A percentile compares a stretch with the other conserved stretches of the same genome.
Evolutionary conservation across 2,888 invertebrate species (phyloP).

Genomic region (Melanostoma scalare): DNA sequence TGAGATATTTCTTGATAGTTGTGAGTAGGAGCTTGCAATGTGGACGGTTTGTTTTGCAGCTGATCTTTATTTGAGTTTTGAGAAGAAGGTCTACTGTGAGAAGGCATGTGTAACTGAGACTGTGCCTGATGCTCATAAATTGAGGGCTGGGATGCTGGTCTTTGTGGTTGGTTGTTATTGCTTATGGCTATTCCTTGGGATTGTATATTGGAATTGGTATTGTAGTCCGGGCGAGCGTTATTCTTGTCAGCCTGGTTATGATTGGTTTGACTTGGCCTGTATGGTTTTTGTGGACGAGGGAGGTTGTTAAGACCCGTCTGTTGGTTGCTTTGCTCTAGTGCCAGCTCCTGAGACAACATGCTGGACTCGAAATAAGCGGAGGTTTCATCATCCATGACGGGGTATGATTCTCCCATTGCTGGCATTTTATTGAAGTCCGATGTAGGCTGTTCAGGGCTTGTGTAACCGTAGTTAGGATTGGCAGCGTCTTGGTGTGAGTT

Average conservation of each 20-base stretch:
- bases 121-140: slow-evolving; percentile 39
- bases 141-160: slow-evolving; percentile 73
- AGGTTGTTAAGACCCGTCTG: slow-evolving; percentile 35
- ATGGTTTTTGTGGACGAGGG: background rate
- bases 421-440: slow-evolving; percentile 81
- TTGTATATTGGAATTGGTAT: background rate
- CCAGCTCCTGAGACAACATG: slow-evolving; percentile 70
- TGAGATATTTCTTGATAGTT: slow-evolving; percentile 40
- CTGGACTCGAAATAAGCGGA: slow-evolving; percentile 63
- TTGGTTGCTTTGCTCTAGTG: slow-evolving; percentile 57
- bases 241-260: slow-evolving; percentile 28
- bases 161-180: slow-evolving; percentile 15
- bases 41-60: slow-evolving; percentile 16
- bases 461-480: slow-evolving; percentile 77
- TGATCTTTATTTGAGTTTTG: slow-evolving; percentile 75
- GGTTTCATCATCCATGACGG: slow-evolving; percentile 74
- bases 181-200: slow-evolving; percentile 20
- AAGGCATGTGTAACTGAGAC: slow-evolving; percentile 26
- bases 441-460: slow-evolving; percentile 78
- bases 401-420: slow-evolving; percentile 79
- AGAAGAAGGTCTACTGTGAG: slow-evolving; percentile 62
- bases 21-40: slow-evolving; percentile 18
- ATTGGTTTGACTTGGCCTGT: too few species aligned
- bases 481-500: slow-evolving; percentile 53
- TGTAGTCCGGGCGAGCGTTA: slow-evolving; percentile 15